Conservation (phyloP, 2,113 vertebrate genomes). For the Polyodon spathula region DNA sequence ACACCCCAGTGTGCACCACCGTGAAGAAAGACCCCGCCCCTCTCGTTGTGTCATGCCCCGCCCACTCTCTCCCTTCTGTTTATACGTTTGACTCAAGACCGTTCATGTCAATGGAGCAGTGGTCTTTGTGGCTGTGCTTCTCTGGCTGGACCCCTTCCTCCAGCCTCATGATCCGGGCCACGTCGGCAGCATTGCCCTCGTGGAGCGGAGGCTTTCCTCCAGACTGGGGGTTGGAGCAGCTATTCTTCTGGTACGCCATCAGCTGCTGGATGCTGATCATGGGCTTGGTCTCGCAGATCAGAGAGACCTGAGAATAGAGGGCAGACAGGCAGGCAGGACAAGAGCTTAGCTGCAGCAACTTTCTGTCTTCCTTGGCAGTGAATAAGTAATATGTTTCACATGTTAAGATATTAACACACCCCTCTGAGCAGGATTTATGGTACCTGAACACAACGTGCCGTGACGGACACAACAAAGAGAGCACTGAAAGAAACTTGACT, state of each 20-base stretch:
- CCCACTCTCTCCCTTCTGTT: conserved; percentile 6
- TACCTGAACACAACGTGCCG: no score
- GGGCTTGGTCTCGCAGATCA: conserved; percentile 82
- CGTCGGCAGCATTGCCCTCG: conserved; percentile 41
- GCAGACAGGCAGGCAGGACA: no score
- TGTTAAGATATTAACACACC: background rate
- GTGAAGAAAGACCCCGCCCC: no score
- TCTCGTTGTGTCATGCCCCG: background rate
- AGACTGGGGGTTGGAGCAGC: conserved; percentile 32
- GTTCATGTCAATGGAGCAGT: conserved; percentile 89
- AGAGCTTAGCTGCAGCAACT: no score
- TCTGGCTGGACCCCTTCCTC: conserved; percentile 53
- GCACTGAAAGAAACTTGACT: no score
- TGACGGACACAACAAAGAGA: no score
- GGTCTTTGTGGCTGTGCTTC: conserved; percentile 68
- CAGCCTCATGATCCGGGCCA: conserved; percentile 47
- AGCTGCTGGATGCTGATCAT: conserved; percentile 83
- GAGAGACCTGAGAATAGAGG: conserved; percentile 56
- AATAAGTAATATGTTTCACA: conserved; percentile 17
- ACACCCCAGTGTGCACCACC: no score
- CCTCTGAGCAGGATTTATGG: no score
- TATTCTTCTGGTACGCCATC: conserved; percentile 81
- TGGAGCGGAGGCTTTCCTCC: conserved; percentile 47
- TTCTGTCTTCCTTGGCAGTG: no score
- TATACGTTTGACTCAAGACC: conserved; percentile 93